Base-by-base conservation (phyloP, 2,888 invertebrate genomes). In the Synergus umbraculus region DNA sequence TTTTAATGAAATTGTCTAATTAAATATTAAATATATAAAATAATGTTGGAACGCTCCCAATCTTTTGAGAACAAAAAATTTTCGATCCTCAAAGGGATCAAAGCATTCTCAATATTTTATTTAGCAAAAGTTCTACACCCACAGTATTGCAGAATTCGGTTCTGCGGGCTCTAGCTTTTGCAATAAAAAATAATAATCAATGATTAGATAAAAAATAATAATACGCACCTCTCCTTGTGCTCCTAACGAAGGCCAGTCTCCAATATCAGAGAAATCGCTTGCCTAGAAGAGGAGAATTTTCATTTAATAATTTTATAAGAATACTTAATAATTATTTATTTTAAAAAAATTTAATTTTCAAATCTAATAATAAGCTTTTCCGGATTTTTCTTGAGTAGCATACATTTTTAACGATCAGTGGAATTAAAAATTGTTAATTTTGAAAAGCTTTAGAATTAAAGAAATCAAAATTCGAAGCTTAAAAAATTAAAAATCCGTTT, bases 221-320 rank as follows among this genome's bases (percentile, higher is more conserved):
- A 49, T 88, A 92, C 92, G 90, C 92, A 93, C 93, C 92, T 93
- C 92, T 90, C 93, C 93, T 92, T 93, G 94, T 91, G 95, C 94
- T 86, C 97, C 96, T 85, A 98, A 94, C 86, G 97, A 96, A 87
- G 98, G 98, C 98, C 98, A 98, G 93, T 98, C 98, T 86, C 96
- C 96, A 88, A 96, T 96, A 93, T 97, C 97, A 85, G 96, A 95
- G 93, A 98, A 96, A 92, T 97, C 96, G 91, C 96, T 96, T 84
- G 96, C 96, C 97, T 97, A 94, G 8, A 93, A 93, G 89, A 88
- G n/a, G 12, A 79, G 49, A 12, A 46, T 4, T 73, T 73, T 46
- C 46, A 69, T 66, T 22, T 43, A 43, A 66, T n/a, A 54, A n/a
- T 8, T 54, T 8, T 22, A 60, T 22, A 10, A 60, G 12, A 10